These are phyloP conservation scores for Eristalinus aeneus DNA, from an alignment of 2,888 invertebrate genomes.

Conservation along the genomic window DNA sequence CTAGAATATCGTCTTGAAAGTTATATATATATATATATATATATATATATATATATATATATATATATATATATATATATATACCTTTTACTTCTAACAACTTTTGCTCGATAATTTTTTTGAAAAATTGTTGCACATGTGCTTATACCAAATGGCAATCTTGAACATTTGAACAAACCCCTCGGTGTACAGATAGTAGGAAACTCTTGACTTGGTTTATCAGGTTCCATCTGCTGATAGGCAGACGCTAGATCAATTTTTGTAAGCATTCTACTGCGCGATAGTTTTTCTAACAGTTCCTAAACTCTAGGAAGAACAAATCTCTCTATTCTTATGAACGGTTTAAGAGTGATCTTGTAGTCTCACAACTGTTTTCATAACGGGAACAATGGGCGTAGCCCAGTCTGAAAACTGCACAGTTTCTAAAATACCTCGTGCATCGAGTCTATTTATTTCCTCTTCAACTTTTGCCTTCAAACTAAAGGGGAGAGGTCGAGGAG, in stretches of 20 bases:
- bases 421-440: background rate
- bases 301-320: conserved; percentile 24
- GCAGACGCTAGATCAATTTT: conserved; percentile 12
- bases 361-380: conserved; percentile 11
- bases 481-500: background rate
- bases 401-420: conserved; percentile 17
- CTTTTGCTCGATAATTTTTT: conserved; percentile 10
- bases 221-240: conserved; percentile 13
- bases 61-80: background rate
- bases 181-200: conserved; percentile 6
- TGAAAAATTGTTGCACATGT: conserved; percentile 17
- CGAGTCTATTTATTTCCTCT: background rate
- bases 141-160: conserved; percentile 16
- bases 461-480: background rate
- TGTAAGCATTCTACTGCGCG: conserved; percentile 21
- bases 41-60: too few relatives aligned
- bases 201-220: background rate
- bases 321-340: conserved; percentile 21
- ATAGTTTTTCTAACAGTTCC: conserved; percentile 21
- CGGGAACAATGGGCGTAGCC: conserved; percentile 8
- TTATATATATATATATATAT: too few relatives aligned
- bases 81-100: too few relatives aligned
- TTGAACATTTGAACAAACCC: conserved; percentile 9
- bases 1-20: background rate
- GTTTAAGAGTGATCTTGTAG: conserved; percentile 17